Evolutionary conservation across 2,113 vertebrate species (phyloP), one percentile per base, ranked within the genome.

Genomic region (Ovis canadensis): DNA sequence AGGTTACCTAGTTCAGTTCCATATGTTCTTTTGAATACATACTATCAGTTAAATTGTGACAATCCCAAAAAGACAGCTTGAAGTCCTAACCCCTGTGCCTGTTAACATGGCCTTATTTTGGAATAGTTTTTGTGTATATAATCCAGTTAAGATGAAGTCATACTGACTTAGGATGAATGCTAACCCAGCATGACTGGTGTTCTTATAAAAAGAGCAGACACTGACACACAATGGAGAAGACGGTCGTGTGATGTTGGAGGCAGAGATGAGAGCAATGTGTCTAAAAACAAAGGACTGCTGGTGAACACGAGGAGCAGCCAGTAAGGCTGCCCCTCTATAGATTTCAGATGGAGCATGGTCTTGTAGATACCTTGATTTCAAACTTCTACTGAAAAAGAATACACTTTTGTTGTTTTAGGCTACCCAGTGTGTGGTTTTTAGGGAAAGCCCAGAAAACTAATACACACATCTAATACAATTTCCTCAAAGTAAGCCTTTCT

Each of bases 201-300:
- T 40, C 60, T 74, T 6, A 33, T 19, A n/a, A 27, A 29, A 80
- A 40, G 19, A 64, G 19, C n/a, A 64, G 59, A 81, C 21, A 16
- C 3, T 19, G 77, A n/a, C 2, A 60, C 16, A 50, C 0, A 0
- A 0, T 5, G 50, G 4, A 29, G 15, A 33, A 55, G 29, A 13
- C 3, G 29, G 67, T 15, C n/a, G 1, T 0, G 10, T 3, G 2
- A 55, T 17, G n/a, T 1, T 1, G 10, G 5, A 89, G 17, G 12
- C 45, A 81, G 67, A 71, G 40, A 59, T 7, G 29, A 13, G 52
- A 23, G 43, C 9, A 29, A 15, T 10, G 29, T 1, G 2, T 8
- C 52, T 29, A 4, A 52, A 52, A 54, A 15, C 2, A 19, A 62
- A 50, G 55, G 25, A 27, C 1, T 40, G 13, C 55, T 8, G 19